Conservation (phyloP, 2,797 vertebrate species). For the Oryzias sinensis region DNA sequence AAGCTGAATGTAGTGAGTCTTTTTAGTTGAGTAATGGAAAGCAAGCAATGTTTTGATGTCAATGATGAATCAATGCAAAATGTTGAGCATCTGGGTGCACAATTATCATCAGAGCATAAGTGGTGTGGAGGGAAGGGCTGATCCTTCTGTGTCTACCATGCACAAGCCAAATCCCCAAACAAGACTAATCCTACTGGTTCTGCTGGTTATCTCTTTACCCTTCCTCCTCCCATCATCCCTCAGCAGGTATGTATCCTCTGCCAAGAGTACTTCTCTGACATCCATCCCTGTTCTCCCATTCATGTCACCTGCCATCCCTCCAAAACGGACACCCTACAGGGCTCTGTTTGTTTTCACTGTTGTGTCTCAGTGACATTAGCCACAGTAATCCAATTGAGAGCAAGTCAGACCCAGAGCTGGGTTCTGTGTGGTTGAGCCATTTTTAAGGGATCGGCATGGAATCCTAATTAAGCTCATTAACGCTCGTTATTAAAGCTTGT, state of each 20-base stretch:
- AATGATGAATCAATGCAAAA: conserved; percentile 10
- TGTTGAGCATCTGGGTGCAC: conserved; percentile 35
- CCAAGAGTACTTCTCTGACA: conserved; percentile 48
- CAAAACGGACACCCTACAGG: conserved; percentile 33
- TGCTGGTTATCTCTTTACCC: conserved; percentile 59
- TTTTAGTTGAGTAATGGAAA: neutral
- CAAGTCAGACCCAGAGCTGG: conserved; percentile 52
- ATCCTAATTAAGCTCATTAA: conserved; percentile 81
- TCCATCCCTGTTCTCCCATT: conserved; percentile 35
- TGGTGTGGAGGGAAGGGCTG: conserved; percentile 27
- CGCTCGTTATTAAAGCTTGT: conserved; percentile 76
- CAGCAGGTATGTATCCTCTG: conserved; percentile 54
- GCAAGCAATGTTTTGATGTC: neutral
- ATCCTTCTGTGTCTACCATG: conserved; percentile 48
- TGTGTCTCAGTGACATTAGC: conserved; percentile 71
- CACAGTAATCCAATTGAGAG: conserved; percentile 73
- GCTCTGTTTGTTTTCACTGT: conserved; percentile 67
- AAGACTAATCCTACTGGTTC: conserved; percentile 76
- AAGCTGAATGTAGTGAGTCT: neutral
- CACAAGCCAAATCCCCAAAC: conserved; percentile 62
- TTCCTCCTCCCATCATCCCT: conserved; percentile 49
- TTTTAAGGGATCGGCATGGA: conserved; percentile 71
- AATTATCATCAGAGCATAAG: conserved; percentile 51
- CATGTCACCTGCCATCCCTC: conserved; percentile 35
- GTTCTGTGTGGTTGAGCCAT: conserved; percentile 61